Conservation (phyloP, 2,797 vertebrate genomes). For the Anguilla marmorata region DNA sequence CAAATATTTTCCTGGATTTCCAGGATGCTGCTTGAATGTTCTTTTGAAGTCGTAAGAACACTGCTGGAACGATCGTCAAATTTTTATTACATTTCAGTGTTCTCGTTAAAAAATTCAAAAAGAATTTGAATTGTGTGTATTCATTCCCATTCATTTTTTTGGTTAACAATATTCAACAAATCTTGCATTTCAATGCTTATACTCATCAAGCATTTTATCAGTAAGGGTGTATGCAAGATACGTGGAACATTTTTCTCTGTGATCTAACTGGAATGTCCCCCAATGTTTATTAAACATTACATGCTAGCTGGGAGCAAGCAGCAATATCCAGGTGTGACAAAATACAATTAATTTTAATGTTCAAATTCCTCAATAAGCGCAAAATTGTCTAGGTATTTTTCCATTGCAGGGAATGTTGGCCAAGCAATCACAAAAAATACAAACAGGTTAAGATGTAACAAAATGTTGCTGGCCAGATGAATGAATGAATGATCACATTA, state of each 20-base stretch:
- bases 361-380: constrained; percentile 41
- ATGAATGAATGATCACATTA: constrained; percentile 49
- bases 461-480: constrained; percentile 41
- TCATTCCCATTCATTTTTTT: background rate
- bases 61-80: background rate
- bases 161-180: constrained; percentile 6
- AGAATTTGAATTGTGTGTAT: background rate
- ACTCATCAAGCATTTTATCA: background rate
- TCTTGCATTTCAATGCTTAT: background rate
- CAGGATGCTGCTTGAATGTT: background rate
- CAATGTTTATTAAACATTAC: background rate
- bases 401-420: constrained; percentile 57
- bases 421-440: constrained; percentile 56
- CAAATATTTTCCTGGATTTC: background rate
- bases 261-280: background rate
- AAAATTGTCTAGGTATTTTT: constrained; percentile 38
- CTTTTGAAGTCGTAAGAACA: background rate
- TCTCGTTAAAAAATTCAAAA: background rate
- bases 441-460: constrained; percentile 58
- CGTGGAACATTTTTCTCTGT: background rate
- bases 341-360: constrained; percentile 35
- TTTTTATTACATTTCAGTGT: background rate
- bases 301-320: constrained; percentile 18
- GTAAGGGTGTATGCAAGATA: background rate
- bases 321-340: constrained; percentile 28